Evolutionary conservation across 1,140 invertebrate species (phyloP).

Genomic region (Acromyrmex charruanus): DNA sequence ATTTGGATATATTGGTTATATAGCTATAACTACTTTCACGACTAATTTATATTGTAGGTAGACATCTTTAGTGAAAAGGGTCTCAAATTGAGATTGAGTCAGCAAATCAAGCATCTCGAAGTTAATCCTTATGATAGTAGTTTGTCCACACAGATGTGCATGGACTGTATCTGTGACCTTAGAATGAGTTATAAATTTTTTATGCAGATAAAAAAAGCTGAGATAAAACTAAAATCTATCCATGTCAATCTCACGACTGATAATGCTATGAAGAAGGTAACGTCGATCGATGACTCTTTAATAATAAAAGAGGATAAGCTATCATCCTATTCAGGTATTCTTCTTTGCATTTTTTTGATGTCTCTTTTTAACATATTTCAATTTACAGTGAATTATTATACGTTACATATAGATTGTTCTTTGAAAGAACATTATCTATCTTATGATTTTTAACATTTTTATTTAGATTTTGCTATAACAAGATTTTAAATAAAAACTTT

Average conservation of each 20-base stretch:
- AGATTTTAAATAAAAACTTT: not conserved
- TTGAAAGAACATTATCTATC: not conserved
- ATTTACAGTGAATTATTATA: not conserved
- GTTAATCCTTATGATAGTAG: conserved; percentile 80
- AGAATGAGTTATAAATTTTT: conserved; percentile 86
- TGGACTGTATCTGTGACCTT: conserved; percentile 85
- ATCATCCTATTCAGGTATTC: conserved; percentile 17
- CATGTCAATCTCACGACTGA: conserved; percentile 72
- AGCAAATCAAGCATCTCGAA: conserved; percentile 84
- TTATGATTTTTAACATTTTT: not conserved
- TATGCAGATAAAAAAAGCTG: conserved; percentile 85
- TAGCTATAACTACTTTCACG: not conserved
- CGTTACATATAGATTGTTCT: not conserved
- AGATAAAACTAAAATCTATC: conserved; percentile 83
- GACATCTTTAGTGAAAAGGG: conserved; percentile 85
- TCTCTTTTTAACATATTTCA: not conserved
- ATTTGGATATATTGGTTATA: not conserved
- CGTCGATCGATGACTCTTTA: conserved; percentile 6
- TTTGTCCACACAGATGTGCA: conserved; percentile 85
- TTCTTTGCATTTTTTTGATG: not conserved
- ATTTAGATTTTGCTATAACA: not conserved
- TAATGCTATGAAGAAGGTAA: conserved; percentile 44
- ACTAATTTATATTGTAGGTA: conserved; percentile 54
- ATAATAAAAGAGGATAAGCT: not conserved
- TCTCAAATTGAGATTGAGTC: conserved; percentile 82